Percentiles rank a stretch among this genome's conserved stretches.
Conservation (phyloP, 2,113 vertebrate species). For the Mellivora capensis region DNA sequence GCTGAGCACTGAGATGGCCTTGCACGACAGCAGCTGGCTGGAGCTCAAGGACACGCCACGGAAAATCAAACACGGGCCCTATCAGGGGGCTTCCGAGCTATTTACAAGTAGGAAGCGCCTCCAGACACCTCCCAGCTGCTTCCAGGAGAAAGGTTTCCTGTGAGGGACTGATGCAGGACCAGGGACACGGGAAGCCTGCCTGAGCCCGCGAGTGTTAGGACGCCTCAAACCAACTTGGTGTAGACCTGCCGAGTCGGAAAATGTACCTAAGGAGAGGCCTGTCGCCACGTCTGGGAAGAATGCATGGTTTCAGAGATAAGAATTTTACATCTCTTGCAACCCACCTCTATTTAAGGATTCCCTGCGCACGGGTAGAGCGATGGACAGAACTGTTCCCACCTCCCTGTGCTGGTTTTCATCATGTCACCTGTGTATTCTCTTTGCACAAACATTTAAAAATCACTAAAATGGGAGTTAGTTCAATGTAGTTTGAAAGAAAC, state of each 20-base stretch:
- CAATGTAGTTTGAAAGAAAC: not conserved
- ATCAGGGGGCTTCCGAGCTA: not conserved
- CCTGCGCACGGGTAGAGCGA: not conserved
- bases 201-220: rapidly evolving
- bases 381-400: too few relatives aligned
- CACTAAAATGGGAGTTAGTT: not conserved
- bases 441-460: not conserved
- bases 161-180: not conserved
- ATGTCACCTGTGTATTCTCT: not conserved
- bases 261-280: not conserved
- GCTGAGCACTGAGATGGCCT: not conserved
- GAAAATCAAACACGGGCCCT: not conserved
- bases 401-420: not conserved
- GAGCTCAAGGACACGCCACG: not conserved
- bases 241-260: rapidly evolving
- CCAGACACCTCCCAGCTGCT: not conserved
- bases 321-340: not conserved
- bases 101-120: not conserved
- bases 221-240: too few relatives aligned
- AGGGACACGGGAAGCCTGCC: rapidly evolving
- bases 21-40: not conserved
- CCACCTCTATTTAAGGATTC: not conserved
- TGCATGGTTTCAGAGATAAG: not conserved
- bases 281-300: not conserved
- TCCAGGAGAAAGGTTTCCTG: not conserved